Percentiles rank a stretch among this genome's conserved stretches.
phyloP scores from a whole-genome alignment of 2,888 invertebrate genomes.

The Cryptocephalus moraei region DNA sequence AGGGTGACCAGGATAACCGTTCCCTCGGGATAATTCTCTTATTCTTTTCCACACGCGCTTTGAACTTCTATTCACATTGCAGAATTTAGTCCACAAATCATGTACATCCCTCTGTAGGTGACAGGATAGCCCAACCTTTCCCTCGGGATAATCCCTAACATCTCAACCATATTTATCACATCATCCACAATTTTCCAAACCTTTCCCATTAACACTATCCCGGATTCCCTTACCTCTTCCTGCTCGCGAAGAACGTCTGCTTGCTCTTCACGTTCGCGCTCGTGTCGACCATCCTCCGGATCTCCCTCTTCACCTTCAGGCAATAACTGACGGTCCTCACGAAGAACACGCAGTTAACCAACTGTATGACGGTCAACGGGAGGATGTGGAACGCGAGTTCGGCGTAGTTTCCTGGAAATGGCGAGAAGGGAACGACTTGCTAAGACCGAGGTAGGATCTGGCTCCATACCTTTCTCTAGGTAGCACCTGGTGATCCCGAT shows the following conservation, averaged over 20 bases:
- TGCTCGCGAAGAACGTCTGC: conserved; percentile 40
- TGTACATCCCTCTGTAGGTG: no score
- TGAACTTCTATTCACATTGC: no score
- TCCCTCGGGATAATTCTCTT: no score
- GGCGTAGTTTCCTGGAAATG: conserved; percentile 19
- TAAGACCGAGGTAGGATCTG: neutral
- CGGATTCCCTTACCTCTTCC: conserved; percentile 48
- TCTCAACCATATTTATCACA: neutral
- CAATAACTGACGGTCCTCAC: conserved; percentile 58
- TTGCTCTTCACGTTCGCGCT: conserved; percentile 10
- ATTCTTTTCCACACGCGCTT: no score
- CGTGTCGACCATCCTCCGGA: conserved; percentile 54
- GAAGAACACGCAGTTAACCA: conserved; percentile 56
- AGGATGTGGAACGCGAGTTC: conserved; percentile 23
- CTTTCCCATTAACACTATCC: no score
- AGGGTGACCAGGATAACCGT: no score
- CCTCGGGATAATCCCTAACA: no score
- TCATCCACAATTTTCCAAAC: no score
- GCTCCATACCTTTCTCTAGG: conserved; percentile 14
- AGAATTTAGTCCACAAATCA: no score
- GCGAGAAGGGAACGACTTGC: neutral
- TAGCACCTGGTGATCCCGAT: conserved; percentile 16
- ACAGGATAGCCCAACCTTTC: no score
- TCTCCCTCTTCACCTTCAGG: conserved; percentile 62
- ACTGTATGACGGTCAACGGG: conserved; percentile 53